Base-by-base conservation (phyloP, 2,888 invertebrate species). In the Noctua comes region DNA sequence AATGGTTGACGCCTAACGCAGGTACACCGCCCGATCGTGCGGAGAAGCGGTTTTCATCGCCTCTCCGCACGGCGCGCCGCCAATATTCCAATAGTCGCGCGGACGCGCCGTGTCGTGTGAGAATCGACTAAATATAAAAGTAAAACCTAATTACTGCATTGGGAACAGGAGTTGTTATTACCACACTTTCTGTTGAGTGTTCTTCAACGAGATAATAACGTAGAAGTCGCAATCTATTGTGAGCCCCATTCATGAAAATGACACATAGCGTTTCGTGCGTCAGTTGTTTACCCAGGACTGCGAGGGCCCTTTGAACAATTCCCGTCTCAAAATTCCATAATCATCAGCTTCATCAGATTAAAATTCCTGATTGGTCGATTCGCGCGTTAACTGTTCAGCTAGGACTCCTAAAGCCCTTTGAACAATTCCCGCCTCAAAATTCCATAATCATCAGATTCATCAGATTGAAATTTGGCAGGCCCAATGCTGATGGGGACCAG, bases 401-500 rank as follows among this genome's bases (percentile, higher is more conserved):
- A 40, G 40, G 18, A 40, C 40, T 71, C 18, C 0, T 27, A 18
- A 8, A 40, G 21, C 7, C 13, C 3, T 10, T 16, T 10, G n/a
- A 46, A 27, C 16, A 7, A 59, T 27, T 31, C 18, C 66, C 27
- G 51, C n/a, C 8, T 27, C 57, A 77, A 57, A 65, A 73, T 48
- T 72, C 36, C 54, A 73, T 79, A 68, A 83, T 57, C 79, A 82
- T 68, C 78, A 83, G 83, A 85, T 83, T 83, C 72, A 81, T 78
- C 83, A 79, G 81, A 80, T 83, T 83, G 46, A 76, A 80, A 81
- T 85, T 83, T 85, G 85, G 64, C 85, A 83, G 83, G 85, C 85
- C 76, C 71, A 64, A 81, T 83, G 76, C 85, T 85, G 85, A 76
- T 75, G 82, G 71, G 76, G 59, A 69, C 64, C 31, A 83, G 85